phyloP scores from a whole-genome alignment of 2,113 vertebrate species.

The Etheostoma spectabile region DNA sequence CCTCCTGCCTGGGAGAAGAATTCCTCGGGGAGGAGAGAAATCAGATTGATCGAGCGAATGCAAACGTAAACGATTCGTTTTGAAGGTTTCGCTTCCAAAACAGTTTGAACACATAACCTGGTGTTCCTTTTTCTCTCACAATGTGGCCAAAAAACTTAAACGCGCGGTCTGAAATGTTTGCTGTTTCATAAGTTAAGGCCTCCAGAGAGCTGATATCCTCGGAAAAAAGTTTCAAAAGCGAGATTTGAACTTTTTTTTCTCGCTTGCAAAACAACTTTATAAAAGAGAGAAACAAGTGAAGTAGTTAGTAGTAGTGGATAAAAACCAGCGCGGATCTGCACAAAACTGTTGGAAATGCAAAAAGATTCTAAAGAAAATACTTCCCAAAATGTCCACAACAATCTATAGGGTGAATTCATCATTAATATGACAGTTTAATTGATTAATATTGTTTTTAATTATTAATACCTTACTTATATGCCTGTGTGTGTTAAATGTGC shows the following conservation, averaged over 20 bases:
- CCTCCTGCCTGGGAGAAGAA: constrained; percentile 68
- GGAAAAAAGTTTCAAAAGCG: constrained; percentile 22
- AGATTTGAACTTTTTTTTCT: constrained; percentile 2
- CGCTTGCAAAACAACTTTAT: neutral
- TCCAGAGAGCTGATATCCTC: constrained; percentile 47
- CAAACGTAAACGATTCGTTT: constrained; percentile 30
- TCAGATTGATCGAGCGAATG: constrained; percentile 53
- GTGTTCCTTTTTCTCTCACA: constrained; percentile 39
- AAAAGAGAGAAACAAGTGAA: neutral
- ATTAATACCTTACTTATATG: too few species aligned
- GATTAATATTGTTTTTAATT: too few species aligned
- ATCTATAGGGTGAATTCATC: too few species aligned
- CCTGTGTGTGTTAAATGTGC: too few species aligned
- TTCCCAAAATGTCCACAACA: too few species aligned
- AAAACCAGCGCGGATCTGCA: neutral
- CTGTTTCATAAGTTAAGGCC: constrained; percentile 25
- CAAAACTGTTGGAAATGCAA: neutral
- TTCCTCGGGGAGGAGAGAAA: constrained; percentile 54
- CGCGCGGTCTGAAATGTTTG: constrained; percentile 10
- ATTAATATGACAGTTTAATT: too few species aligned
- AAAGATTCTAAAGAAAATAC: neutral
- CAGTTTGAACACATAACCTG: constrained; percentile 60
- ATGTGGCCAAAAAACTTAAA: constrained; percentile 17
- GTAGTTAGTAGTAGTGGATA: neutral
- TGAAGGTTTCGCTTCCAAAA: constrained; percentile 55